These are phyloP conservation scores for Sebastes trivittatus DNA, from an alignment of 2,797 vertebrate genomes.

Conservation along the genomic window DNA sequence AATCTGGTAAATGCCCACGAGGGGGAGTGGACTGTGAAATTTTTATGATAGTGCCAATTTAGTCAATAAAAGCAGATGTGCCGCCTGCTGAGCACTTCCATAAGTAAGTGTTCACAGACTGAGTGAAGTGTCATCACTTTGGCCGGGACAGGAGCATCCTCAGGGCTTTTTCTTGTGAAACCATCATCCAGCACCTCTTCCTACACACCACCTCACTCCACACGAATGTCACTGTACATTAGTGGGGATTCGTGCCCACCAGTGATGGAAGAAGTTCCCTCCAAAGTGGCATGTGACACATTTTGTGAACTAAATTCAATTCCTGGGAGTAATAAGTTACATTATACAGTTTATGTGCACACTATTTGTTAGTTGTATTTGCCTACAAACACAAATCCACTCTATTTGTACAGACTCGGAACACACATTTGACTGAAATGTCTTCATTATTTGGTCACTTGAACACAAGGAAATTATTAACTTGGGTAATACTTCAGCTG, in stretches of 20 bases:
- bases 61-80: conserved; percentile 65
- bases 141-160: conserved; percentile 58
- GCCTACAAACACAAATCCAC: background rate
- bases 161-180: conserved; percentile 55
- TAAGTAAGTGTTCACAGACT: conserved; percentile 55
- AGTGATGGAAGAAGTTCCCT: conserved; percentile 23
- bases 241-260: conserved; percentile 33
- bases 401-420: background rate
- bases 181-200: conserved; percentile 47
- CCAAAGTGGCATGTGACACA: background rate
- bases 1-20: conserved; percentile 29
- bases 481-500: background rate
- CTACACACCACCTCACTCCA: conserved; percentile 31
- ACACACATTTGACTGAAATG: background rate
- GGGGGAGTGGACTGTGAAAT: conserved; percentile 44
- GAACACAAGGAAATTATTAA: background rate
- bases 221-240: conserved; percentile 41
- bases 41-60: conserved; percentile 51
- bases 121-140: conserved; percentile 64
- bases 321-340: background rate
- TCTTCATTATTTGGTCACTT: background rate
- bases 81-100: conserved; percentile 49
- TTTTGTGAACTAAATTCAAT: background rate
- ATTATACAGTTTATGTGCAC: background rate
- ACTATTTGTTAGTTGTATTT: background rate